Evolutionary conservation across 2,113 vertebrate genomes (phyloP), one percentile per base, ranked within the genome.

Genomic region (Tragelaphus buxtoni): DNA sequence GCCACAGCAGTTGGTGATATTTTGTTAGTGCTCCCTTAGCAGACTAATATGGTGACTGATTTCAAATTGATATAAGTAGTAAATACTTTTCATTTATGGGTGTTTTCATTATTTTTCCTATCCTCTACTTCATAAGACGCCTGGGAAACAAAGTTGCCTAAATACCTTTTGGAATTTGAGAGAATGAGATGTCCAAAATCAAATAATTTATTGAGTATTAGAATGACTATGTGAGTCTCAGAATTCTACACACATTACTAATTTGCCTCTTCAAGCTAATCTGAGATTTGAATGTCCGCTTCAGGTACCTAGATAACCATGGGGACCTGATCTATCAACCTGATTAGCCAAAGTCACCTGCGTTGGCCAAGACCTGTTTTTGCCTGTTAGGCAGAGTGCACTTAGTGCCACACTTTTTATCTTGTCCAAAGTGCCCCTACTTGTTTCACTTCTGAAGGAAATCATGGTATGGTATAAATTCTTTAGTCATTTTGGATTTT

Each of bases 401-500:
- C n/a, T 47, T 16, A 42, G 24, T 80, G 60, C 22, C 32, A 13
- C 20, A 2, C 16, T 82, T 88, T 30, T 69, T 9, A 7, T 42
- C 39, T 93, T 26, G 12, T 53, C n/a, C n/a, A 69, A 51, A 84
- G 30, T 20, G 7, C 10, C 14, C 14, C 9, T 7, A 13, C 3
- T 35, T 56, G 17, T 61, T n/a, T 14, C 12, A 30, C 5, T 76
- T 94, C 45, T 84, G 58, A 86, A 77, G 82, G 13, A 92, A 92
- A 90, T 61, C 12, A 4, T 26, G 30, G 20, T 42, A 11, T 1
- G 51, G 12, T 63, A 51, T 74, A 79, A 83, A 35, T 94, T 65
- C 30, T 60, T 94, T 69, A 28, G 26, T 80, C 42, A 60, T 74
- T 94, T 90, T 88, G 65, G 26, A 60, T 90, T 96, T 96, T 90